Percentiles rank a stretch among this genome's conserved stretches.
phyloP scores from a whole-genome alignment of 1,140 invertebrate species.

The Bombus fervidus region DNA sequence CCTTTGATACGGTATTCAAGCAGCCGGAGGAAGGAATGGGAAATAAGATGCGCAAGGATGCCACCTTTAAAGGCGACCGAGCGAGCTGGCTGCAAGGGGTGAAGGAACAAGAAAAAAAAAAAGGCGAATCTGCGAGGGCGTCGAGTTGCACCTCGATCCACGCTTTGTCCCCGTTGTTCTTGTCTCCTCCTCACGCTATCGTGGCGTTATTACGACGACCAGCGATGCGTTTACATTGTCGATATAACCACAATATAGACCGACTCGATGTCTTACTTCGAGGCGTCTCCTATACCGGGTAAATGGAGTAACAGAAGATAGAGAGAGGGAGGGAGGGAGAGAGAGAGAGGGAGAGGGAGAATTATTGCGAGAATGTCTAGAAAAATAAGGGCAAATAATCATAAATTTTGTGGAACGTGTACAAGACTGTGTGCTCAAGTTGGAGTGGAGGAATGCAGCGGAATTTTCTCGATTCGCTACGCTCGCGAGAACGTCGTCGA shows the following conservation, averaged over 20 bases:
- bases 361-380: conserved; percentile 12
- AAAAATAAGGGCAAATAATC: conserved; percentile 13
- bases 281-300: not conserved
- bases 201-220: conserved; percentile 30
- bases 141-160: not conserved
- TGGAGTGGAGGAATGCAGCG: not conserved
- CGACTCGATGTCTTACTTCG: not conserved
- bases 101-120: conserved; percentile 16
- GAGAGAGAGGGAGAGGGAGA: not conserved
- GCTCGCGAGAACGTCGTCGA: not conserved
- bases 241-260: not conserved
- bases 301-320: not conserved
- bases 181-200: not conserved
- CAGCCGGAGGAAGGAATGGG: conserved; percentile 19
- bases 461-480: conserved; percentile 8
- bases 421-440: not conserved
- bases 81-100: conserved; percentile 12
- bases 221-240: conserved; percentile 27
- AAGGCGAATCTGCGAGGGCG: not conserved
- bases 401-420: conserved; percentile 4
- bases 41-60: conserved; percentile 47
- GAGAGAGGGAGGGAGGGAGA: not conserved
- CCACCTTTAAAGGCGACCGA: conserved; percentile 49
- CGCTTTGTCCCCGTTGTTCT: conserved; percentile 15
- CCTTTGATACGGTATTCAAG: conserved; percentile 59